These are phyloP conservation scores for Stenodema calcarata DNA, from an alignment of 2,888 invertebrate genomes.

Conservation along the genomic window DNA sequence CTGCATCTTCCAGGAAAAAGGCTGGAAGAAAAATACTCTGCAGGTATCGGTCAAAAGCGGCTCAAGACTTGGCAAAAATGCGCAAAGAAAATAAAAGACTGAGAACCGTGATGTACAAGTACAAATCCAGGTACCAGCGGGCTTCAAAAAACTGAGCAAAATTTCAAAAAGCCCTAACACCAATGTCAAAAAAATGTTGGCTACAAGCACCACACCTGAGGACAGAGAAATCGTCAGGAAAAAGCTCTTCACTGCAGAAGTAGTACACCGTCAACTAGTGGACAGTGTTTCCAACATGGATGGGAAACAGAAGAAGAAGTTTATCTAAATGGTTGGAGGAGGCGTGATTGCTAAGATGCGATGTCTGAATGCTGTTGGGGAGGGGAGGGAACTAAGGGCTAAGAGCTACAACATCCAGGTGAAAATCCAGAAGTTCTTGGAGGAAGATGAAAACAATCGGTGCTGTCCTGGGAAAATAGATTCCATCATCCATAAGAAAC, in stretches of 20 bases:
- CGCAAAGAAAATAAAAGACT: conserved; percentile 1
- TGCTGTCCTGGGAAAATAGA: conserved; percentile 5
- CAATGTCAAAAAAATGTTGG: not conserved
- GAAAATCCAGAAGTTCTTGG: conserved; percentile 7
- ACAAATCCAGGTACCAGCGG: conserved; percentile 3
- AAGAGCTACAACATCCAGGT: conserved; percentile 5
- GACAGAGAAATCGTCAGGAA: not conserved
- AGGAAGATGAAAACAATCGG: not conserved
- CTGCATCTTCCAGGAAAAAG: not conserved
- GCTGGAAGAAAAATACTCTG: not conserved
- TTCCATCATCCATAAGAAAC: not conserved
- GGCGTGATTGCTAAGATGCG: conserved; percentile 2
- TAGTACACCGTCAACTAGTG: not conserved
- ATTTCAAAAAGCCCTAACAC: not conserved
- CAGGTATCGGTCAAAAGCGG: not conserved
- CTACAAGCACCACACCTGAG: not conserved
- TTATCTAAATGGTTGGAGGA: not conserved
- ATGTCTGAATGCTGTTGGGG: conserved; percentile 16
- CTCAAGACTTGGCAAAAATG: conserved; percentile 18
- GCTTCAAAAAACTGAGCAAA: not conserved
- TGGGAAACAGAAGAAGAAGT: conserved; percentile 1
- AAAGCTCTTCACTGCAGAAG: conserved; percentile 15
- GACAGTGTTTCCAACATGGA: conserved; percentile 18
- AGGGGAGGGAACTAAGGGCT: not conserved
- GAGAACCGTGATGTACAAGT: not conserved